Evolutionary conservation across 2,888 invertebrate genomes (phyloP), one percentile per base, ranked within the genome.

Genomic region (Nemotelus pantherinus): DNA sequence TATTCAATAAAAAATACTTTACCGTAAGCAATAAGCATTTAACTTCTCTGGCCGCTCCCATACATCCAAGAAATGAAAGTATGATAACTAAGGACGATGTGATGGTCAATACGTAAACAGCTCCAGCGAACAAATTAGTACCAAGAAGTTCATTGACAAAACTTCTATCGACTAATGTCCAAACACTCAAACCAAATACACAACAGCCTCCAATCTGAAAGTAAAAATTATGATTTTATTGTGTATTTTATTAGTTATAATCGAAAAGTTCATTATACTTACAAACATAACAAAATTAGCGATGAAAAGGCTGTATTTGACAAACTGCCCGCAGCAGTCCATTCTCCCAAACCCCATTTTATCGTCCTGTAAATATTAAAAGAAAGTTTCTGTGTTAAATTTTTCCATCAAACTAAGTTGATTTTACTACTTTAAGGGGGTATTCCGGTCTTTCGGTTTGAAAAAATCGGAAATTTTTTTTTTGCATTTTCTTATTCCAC

Each of bases 31-130:
- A 91, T 92, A 98, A 93, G 87, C 97, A 97, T 87, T 95, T 94
- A 84, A 97, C 93, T 90, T 98, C 97, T 85, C 94, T 95, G 65
- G 95, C 92, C n/a, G 97, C 96, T 64, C 97, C 98, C 83, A 95
- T 90, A 87, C 97, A 97, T 77, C 98, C 98, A 80, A 98, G 91
- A 86, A 97, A 93, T 7, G 97, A 94, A 76, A 97, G 90, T 80
- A 97, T 84, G 83, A 95, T 92, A 79, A 96, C 92, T 79, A 95
- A 89, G 50, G 93, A 90, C 4, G 97, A 97, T 79, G 94, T 94
- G 43, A 92, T 92, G 72, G 96, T 91, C 80, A 97, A 89, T 78
- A 96, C 93, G 83, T 93, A 94, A 58, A 96, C 93, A 0, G 96
- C 93, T 45, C 95, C 96, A 72, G 94, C 92, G 87, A 95, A 95